Percentiles rank a stretch among this genome's conserved stretches.
Conservation (phyloP, 1,140 invertebrate genomes). For the Parapsyche elsis region DNA sequence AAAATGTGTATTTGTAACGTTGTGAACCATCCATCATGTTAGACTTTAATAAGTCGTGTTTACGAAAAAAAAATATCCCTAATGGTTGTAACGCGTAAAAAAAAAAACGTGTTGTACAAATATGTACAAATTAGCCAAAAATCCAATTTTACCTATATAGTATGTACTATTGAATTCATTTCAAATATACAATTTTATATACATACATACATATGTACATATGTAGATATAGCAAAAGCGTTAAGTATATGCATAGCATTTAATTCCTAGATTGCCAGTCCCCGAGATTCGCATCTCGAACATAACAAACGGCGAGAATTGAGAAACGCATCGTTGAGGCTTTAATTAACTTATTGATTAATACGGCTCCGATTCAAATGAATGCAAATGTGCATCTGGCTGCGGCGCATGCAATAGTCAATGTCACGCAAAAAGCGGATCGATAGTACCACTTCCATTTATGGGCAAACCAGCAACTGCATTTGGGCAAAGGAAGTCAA, state of each 20-base stretch:
- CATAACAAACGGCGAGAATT: background rate
- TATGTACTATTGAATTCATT: too few relatives aligned
- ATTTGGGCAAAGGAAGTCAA: constrained; percentile 42
- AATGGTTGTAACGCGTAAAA: constrained; percentile 8
- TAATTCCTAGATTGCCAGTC: too few relatives aligned
- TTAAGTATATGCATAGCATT: too few relatives aligned
- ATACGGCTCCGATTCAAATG: background rate
- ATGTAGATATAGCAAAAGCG: too few relatives aligned
- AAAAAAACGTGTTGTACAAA: background rate
- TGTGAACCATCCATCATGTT: constrained; percentile 21
- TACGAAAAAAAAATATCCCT: constrained; percentile 14
- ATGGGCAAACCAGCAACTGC: constrained; percentile 31
- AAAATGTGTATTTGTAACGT: constrained; percentile 5
- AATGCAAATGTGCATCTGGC: constrained; percentile 24
- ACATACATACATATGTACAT: too few relatives aligned
- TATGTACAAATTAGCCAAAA: too few relatives aligned
- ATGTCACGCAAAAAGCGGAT: constrained; percentile 38
- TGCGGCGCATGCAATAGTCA: constrained; percentile 34
- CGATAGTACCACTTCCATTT: constrained; percentile 25
- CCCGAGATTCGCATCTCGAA: too few relatives aligned
- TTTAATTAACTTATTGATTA: constrained; percentile 13
- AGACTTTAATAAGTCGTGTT: constrained; percentile 23
- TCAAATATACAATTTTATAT: too few relatives aligned
- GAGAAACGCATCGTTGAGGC: background rate
- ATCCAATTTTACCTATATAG: too few relatives aligned